These are phyloP conservation scores for Herminia tarsipennalis DNA, from an alignment of 2,888 invertebrate species.

Conservation along the genomic window DNA sequence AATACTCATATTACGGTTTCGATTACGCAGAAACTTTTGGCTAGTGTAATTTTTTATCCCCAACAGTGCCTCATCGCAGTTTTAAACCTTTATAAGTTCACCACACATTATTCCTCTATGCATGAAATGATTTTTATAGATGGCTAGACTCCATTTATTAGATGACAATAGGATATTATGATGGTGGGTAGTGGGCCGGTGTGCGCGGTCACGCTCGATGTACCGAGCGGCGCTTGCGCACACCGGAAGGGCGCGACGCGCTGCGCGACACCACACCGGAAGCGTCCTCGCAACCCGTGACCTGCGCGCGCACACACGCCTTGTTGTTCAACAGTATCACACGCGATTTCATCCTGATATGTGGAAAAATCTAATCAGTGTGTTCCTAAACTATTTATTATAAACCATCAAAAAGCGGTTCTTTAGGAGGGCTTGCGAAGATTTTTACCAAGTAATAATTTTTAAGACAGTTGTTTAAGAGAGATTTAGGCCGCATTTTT, in stretches of 20 bases:
- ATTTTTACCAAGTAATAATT: too few relatives aligned
- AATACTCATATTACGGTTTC: too few relatives aligned
- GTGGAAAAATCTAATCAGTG: conserved; percentile 16
- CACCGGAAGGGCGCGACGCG: conserved; percentile 83
- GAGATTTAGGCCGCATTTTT: too few relatives aligned
- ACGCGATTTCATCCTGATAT: conserved; percentile 54
- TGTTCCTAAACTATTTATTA: too few relatives aligned
- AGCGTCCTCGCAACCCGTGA: conserved; percentile 74
- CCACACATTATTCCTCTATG: conserved; percentile 24
- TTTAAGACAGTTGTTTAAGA: too few relatives aligned
- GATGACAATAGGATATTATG: conserved; percentile 71
- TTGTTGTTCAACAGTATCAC: conserved; percentile 64
- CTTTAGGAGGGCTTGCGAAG: too few relatives aligned
- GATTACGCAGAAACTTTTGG: too few relatives aligned
- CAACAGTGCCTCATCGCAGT: conserved; percentile 21
- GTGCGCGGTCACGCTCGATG: conserved; percentile 68
- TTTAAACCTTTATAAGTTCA: conserved; percentile 12
- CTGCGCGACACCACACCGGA: conserved; percentile 76
- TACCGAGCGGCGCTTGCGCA: conserved; percentile 64
- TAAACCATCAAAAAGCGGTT: too few relatives aligned
- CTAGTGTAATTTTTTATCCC: not conserved
- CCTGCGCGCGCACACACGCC: conserved; percentile 66
- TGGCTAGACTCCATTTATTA: conserved; percentile 65
- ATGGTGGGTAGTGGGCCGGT: conserved; percentile 46
- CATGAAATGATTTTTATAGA: conserved; percentile 54